Base-by-base conservation (phyloP, 2,888 invertebrate genomes). In the Epirrhoe alternata region DNA sequence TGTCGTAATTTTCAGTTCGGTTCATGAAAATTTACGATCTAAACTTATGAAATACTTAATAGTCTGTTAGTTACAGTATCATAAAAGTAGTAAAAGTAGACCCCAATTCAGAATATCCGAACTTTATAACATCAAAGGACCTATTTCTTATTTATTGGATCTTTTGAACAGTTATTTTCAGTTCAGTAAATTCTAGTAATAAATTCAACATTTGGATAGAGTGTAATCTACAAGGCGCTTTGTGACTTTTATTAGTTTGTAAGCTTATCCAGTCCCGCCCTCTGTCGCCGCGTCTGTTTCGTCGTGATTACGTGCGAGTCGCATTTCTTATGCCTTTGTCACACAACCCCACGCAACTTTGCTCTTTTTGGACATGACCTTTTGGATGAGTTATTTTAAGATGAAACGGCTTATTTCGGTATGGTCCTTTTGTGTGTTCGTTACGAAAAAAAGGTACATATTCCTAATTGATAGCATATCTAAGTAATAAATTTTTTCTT, bases 251-350 rank as follows among this genome's bases (percentile, higher is more conserved):
- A 70, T 72, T 74, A 68, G 64, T 64, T 61, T 69, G 65, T 68
- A 63, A 66, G 62, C 63, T 59, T 65, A 64, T 66, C 64, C 64
- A 54, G 68, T 62, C 54, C 71, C 75, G 74, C 73, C 73, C 68
- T 71, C 72, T n/a, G n/a, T n/a, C n/a, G n/a, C n/a, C n/a, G n/a
- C 62, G 63, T 68, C 58, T 72, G 74, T 75, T 66, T 42, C 55
- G 54, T 42, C 56, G 61, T 73, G 72, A 72, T 74, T 71, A 70
- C 64, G 66, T 63, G 52, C 57, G 55, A 54, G 54, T 58, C 52
- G 51, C 59, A 66, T 69, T 71, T 69, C 67, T 62, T 58, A 61
- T 33, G 56, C 58, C 52, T 38, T 60, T 68, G 51, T 31, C 45
- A 35, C 35, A 24, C 24, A 47, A n/a, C 14, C 59, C 33, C 54